phyloP scores from a whole-genome alignment of 1,140 invertebrate species.

The Acromyrmex heyeri region DNA sequence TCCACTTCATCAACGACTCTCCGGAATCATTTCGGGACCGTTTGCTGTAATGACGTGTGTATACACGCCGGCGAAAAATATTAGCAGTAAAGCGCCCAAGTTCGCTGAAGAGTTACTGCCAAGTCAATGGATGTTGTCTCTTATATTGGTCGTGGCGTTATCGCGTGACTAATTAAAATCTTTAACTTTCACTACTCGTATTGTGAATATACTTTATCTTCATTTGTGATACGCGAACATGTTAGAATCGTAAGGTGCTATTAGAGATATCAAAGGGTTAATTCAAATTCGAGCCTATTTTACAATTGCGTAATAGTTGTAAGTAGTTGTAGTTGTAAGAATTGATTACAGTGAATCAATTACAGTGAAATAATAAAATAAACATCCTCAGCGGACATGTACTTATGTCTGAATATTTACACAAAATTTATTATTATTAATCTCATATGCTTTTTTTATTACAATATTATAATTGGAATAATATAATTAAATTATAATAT shows the following conservation, averaged over 20 bases:
- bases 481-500: no score
- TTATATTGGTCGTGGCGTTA: slow-evolving; percentile 37
- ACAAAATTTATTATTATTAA: no score
- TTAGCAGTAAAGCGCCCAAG: slow-evolving; percentile 41
- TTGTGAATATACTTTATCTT: neutral
- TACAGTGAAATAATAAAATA: no score
- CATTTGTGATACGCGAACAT: neutral
- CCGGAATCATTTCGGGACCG: slow-evolving; percentile 57
- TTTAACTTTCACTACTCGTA: neutral
- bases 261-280: neutral
- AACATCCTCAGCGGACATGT: no score
- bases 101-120: slow-evolving; percentile 2
- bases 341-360: no score
- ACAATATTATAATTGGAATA: no score
- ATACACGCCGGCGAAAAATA: slow-evolving; percentile 45
- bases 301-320: no score
- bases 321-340: no score
- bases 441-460: no score
- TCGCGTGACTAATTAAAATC: neutral
- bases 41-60: slow-evolving; percentile 49
- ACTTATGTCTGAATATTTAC: no score
- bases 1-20: slow-evolving; percentile 20
- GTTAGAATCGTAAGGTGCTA: neutral
- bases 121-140: slow-evolving; percentile 20
- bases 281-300: neutral